Evolutionary conservation across 2,888 invertebrate genomes (phyloP), one percentile per base, ranked within the genome.

Genomic region (Synanthedon tipuliformis): DNA sequence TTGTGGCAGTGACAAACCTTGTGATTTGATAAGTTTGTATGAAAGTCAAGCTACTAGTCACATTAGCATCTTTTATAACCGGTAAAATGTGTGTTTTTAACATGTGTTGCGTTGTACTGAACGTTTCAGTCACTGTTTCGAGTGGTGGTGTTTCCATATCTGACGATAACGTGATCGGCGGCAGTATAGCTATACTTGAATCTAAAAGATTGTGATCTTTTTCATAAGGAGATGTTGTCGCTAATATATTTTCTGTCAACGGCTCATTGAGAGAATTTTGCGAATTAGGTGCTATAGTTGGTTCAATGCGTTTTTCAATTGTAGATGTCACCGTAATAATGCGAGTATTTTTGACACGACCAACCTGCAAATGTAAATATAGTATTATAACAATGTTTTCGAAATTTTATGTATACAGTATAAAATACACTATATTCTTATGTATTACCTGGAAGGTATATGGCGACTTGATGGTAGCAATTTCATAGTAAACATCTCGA

Each of bases 1-100:
- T 96, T 2, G 95, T 95, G 0, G 96, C 96, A 0, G 95, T 95
- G 11, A 97, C 95, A 54, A 96, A 83, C 69, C 96, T 89, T 0
- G 96, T 95, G 18, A 96, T 89, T 68, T 94, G 91, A 78, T 96
- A 97, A 0, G 96, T 96, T 83, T 97, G 97, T 3, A 96, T 93
- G 51, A 97, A 89, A 0, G 97, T 96, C 62, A 95, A 83, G 56
- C 90, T 92, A 52, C 90, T 91, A 0, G 95, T 94, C 61, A 94
- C 91, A 56, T 91, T 91, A 13, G 90, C 90, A 56, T 91, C 92
- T 58, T 91, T 90, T 45, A 96, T 89, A 1, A 96, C 91, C 0
- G 97, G 97, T 52, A 97, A 81, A 56, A 97, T 91, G 71, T 96
- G 95, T 1, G 97, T 97, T 78, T 95, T 96, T 15, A 95, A 82